Evolutionary conservation across 2,113 vertebrate genomes (phyloP).

Genomic region (Rhea pennata): DNA sequence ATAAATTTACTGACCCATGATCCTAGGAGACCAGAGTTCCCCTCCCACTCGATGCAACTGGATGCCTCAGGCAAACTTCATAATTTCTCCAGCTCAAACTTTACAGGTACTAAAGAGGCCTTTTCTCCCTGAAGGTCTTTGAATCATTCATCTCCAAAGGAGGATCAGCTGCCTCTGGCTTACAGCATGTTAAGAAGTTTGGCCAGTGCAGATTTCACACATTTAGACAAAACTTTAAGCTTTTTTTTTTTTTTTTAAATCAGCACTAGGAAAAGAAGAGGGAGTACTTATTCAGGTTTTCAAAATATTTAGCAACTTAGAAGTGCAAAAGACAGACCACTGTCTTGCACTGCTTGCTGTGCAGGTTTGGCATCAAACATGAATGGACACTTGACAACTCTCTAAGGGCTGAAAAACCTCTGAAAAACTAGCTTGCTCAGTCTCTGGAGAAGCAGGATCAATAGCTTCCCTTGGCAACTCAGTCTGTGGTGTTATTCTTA

Average conservation of each 20-base stretch:
- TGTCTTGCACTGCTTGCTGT: not conserved
- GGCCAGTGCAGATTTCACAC: not conserved
- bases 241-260: not conserved
- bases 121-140: accelerated
- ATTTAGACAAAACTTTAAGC: not conserved
- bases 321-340: not conserved
- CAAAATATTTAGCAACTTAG: not conserved
- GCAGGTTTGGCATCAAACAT: not conserved
- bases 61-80: not conserved
- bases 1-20: too few relatives aligned
- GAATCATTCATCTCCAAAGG: accelerated
- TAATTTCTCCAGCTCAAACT: accelerated
- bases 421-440: too few relatives aligned
- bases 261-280: not conserved
- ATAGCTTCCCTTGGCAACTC: not conserved
- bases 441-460: not conserved
- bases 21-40: too few relatives aligned
- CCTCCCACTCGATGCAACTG: not conserved
- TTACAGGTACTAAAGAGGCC: not conserved
- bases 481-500: accelerated
- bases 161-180: not conserved
- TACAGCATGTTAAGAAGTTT: accelerated
- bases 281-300: accelerated
- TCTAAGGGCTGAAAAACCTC: accelerated
- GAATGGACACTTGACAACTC: accelerated